phyloP scores from a whole-genome alignment of 1,140 invertebrate species.

The Venustaconcha ellipsiformis region DNA sequence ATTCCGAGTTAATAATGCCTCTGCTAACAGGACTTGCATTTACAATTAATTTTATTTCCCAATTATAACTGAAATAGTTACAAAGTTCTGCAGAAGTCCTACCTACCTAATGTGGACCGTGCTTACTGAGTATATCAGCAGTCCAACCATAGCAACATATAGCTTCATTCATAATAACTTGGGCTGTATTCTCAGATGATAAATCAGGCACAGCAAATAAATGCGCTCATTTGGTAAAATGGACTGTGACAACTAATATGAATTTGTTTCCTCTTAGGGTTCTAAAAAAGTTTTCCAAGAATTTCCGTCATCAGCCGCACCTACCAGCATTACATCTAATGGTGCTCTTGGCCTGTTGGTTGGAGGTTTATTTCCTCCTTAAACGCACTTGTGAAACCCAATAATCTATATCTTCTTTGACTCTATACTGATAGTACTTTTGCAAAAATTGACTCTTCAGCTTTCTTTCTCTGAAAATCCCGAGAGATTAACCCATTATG shows the following conservation, averaged over 20 bases:
- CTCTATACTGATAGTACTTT: not conserved
- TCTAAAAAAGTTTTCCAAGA: too few species aligned
- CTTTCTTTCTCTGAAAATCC: not conserved
- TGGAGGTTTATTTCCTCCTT: not conserved
- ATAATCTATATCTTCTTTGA: constrained; percentile 5
- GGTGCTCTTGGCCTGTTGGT: not conserved
- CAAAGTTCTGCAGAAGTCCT: constrained; percentile 32
- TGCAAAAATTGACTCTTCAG: not conserved
- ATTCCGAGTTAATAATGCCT: constrained; percentile 32
- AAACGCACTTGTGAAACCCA: constrained; percentile 4
- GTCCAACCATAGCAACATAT: constrained; percentile 37
- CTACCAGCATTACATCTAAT: too few species aligned
- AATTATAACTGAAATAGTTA: constrained; percentile 22
- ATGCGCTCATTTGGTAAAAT: constrained; percentile 24
- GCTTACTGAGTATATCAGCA: constrained; percentile 24
- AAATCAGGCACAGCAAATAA: constrained; percentile 38
- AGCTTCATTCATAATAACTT: too few species aligned
- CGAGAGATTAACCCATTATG: too few species aligned
- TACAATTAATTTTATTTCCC: too few species aligned
- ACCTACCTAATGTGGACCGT: constrained; percentile 32
- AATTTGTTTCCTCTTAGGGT: constrained; percentile 3
- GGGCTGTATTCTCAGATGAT: too few species aligned
- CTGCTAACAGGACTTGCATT: too few species aligned
- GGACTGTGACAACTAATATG: constrained; percentile 42
- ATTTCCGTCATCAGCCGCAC: too few species aligned